Percentiles rank a stretch among this genome's conserved stretches.
phyloP scores from a whole-genome alignment of 2,888 invertebrate genomes.

The Gari tellinella region DNA sequence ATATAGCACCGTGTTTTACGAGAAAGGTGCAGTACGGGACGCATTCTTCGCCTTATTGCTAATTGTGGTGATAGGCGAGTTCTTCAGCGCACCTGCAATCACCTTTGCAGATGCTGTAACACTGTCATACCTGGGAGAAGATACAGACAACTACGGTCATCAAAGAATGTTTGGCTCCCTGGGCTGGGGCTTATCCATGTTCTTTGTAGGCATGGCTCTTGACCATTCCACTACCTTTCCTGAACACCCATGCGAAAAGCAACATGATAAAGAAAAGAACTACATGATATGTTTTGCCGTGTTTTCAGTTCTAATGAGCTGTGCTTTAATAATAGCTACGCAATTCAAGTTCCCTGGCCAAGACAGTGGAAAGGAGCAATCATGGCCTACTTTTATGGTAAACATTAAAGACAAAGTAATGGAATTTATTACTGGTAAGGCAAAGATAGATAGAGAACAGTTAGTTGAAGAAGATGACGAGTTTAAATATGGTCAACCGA shows the following conservation, averaged over 20 bases:
- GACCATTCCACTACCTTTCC: slow-evolving; percentile 99
- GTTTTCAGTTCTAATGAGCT: slow-evolving; percentile 98
- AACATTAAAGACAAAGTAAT: slow-evolving; percentile 78
- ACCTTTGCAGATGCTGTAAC: slow-evolving; percentile 91
- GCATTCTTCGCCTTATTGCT: slow-evolving; percentile 97
- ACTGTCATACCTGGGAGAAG: slow-evolving; percentile 91
- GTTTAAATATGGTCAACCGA: slow-evolving; percentile 59
- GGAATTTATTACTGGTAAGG: slow-evolving; percentile 69
- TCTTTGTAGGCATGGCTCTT: slow-evolving; percentile 93
- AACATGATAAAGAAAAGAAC: slow-evolving; percentile 96
- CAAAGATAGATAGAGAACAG: slow-evolving; percentile 67
- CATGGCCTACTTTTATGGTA: slow-evolving; percentile 73
- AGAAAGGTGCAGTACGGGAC: slow-evolving; percentile 94
- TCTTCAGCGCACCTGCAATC: slow-evolving; percentile 97
- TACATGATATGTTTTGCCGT: slow-evolving; percentile 99
- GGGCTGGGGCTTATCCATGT: slow-evolving; percentile 99
- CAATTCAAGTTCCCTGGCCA: slow-evolving; percentile 89
- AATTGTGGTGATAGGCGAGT: slow-evolving; percentile 97
- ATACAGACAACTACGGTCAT: slow-evolving; percentile 90
- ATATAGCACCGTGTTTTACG: slow-evolving; percentile 97
- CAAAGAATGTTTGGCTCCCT: slow-evolving; percentile 99
- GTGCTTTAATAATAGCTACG: slow-evolving; percentile 95
- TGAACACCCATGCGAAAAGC: slow-evolving; percentile 93
- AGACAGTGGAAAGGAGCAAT: slow-evolving; percentile 68
- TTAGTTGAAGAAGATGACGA: slow-evolving; percentile 76